Evolutionary conservation across 2,113 vertebrate species (phyloP).

Genomic region (Sinocyclocheilus rhinocerous): DNA sequence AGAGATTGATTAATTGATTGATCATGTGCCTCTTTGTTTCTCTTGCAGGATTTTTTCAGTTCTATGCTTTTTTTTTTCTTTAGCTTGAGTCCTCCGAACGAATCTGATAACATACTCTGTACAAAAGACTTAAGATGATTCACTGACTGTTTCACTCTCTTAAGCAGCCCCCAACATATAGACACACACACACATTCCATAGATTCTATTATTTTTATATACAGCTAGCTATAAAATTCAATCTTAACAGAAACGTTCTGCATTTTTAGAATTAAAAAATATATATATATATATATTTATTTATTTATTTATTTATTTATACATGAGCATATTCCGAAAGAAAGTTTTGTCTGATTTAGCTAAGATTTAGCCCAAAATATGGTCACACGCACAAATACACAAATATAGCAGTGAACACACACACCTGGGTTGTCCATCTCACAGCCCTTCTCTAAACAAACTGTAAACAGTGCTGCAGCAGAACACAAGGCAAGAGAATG

Average conservation of each 20-base stretch:
- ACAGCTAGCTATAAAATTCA: background rate
- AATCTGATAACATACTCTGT: background rate
- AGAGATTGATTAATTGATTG: background rate
- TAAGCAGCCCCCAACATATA: background rate
- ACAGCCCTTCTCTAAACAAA: conserved; percentile 56
- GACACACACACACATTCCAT: conserved; percentile 50
- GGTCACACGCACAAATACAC: background rate
- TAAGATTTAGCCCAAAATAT: background rate
- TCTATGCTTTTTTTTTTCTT: background rate
- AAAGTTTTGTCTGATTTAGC: background rate
- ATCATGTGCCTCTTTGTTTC: background rate
- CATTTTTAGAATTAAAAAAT: background rate
- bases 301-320: background rate
- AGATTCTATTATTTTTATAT: background rate
- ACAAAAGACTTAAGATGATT: background rate
- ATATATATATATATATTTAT: background rate
- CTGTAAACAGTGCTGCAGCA: conserved; percentile 61
- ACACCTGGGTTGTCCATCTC: conserved; percentile 54
- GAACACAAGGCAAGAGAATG: conserved; percentile 5
- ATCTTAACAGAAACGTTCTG: background rate
- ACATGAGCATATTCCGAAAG: background rate
- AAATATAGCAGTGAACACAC: conserved; percentile 31
- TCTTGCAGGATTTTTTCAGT: background rate
- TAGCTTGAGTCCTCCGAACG: no score
- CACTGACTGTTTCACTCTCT: background rate